Base-by-base conservation (phyloP, 2,888 invertebrate species). In the Yponomeuta plumbellus region DNA sequence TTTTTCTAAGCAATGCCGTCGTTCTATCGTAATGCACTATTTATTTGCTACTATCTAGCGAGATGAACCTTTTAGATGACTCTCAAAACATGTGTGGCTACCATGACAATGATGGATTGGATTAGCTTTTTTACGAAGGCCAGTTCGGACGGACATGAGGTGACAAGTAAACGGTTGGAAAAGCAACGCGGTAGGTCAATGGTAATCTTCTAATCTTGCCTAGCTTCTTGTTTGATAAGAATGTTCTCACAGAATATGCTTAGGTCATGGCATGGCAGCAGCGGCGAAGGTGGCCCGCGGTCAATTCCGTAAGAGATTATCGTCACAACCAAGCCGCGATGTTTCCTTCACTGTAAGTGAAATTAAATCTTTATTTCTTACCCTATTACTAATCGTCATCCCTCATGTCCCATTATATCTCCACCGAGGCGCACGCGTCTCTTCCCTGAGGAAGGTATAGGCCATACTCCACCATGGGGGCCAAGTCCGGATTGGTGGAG, bases 51-150 rank as follows among this genome's bases (percentile, higher is more conserved):
- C n/a, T 23, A 65, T 23, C 71, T 68, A 69, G 69, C 67, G 67
- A 63, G 68, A 67, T 68, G 66, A 44, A 65, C 66, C 10, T 61
- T 65, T 64, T 64, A 71, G 71, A 76, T 76, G 77, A 76, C 74
- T 78, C 74, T 74, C 68, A 69, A 71, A 76, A 77, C 76, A 75
- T 71, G 73, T 74, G 72, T 75, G 74, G 72, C 56, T 52, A 21
- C 67, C 73, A 69, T 76, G 79, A 81, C 77, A 78, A 75, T 75
- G 79, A 82, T 76, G 71, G 74, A 82, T 81, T 79, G 70, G 68
- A 74, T 76, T 76, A 79, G 80, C 80, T 80, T 75, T 72, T 65
- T 57, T 64, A 64, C 65, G 62, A 61, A 66, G 66, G 68, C 66
- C 71, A 72, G 72, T 72, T 74, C 68, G 11, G 58, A 65, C 11